These are phyloP conservation scores for Drosophila stalkeri DNA, from an alignment of 2,888 invertebrate genomes.

Conservation along the genomic window DNA sequence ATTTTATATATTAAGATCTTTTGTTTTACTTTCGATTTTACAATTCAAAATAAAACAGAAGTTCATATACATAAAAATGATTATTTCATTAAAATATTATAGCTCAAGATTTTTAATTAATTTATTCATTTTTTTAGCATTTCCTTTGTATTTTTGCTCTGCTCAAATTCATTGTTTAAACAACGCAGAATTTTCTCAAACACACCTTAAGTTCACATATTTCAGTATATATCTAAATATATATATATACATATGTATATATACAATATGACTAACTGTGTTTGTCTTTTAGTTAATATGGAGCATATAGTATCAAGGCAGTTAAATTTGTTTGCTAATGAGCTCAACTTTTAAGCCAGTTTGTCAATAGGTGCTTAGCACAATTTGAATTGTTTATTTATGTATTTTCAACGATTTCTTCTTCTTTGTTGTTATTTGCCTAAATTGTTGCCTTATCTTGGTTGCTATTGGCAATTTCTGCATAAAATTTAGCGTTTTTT, in stretches of 20 bases:
- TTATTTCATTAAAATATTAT: too few relatives aligned
- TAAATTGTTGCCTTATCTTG: constrained; percentile 47
- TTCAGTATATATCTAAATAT: background rate
- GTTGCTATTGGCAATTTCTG: constrained; percentile 10
- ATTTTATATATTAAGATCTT: too few relatives aligned
- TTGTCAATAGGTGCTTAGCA: constrained; percentile 30
- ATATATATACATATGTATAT: background rate
- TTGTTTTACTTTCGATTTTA: too few relatives aligned
- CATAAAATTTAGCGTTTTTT: constrained; percentile 18
- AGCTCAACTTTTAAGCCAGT: constrained; percentile 32
- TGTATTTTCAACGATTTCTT: constrained; percentile 1
- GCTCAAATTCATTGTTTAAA: background rate
- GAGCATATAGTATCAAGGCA: background rate
- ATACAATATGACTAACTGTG: background rate
- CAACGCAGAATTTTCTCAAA: background rate
- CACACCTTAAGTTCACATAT: background rate
- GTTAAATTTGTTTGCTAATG: constrained; percentile 29
- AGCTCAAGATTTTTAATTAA: background rate
- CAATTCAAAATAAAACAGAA: too few relatives aligned
- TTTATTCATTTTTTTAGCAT: background rate
- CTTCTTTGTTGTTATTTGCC: constrained; percentile 7
- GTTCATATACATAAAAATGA: too few relatives aligned
- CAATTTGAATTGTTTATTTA: constrained; percentile 35
- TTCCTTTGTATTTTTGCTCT: background rate
- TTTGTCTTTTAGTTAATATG: background rate